Percentiles rank a stretch among this genome's conserved stretches.
Evolutionary conservation across 2,797 vertebrate genomes (phyloP).

Genomic region (Liasis olivaceus): DNA sequence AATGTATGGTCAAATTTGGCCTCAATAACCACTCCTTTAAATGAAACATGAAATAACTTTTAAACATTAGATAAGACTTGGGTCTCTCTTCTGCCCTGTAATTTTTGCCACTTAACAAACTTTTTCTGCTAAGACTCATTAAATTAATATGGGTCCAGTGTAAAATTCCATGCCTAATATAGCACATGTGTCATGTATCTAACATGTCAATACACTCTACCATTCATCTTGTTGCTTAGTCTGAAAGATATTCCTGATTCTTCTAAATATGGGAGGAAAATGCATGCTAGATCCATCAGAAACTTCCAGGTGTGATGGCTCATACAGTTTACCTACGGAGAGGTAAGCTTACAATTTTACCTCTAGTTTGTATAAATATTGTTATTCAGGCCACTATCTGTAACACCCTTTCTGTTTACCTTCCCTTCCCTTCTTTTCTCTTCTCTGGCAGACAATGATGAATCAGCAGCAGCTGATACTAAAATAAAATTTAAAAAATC

Average conservation of each 20-base stretch:
- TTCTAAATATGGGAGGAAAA: background rate
- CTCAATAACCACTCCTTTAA: background rate
- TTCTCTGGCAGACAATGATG: background rate
- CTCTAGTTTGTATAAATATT: background rate
- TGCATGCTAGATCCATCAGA: background rate
- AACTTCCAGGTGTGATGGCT: background rate
- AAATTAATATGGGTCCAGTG: background rate
- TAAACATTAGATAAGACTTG: background rate
- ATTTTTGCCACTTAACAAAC: background rate
- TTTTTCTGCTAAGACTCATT: background rate
- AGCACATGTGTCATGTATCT: background rate
- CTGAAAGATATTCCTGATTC: background rate
- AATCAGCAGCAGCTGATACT: background rate
- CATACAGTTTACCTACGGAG: no score
- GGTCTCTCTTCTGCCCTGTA: no score
- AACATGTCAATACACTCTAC: background rate
- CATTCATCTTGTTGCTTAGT: background rate
- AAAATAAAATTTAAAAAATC: no score
- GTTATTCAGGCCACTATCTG: background rate
- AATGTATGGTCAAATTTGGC: background rate
- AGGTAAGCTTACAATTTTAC: background rate
- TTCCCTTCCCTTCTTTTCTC: no score
- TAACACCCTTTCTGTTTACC: background rate
- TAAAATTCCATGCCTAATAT: background rate
- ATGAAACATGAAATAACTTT: background rate